phyloP scores from a whole-genome alignment of 2,797 vertebrate genomes.

The Sparus aurata region DNA sequence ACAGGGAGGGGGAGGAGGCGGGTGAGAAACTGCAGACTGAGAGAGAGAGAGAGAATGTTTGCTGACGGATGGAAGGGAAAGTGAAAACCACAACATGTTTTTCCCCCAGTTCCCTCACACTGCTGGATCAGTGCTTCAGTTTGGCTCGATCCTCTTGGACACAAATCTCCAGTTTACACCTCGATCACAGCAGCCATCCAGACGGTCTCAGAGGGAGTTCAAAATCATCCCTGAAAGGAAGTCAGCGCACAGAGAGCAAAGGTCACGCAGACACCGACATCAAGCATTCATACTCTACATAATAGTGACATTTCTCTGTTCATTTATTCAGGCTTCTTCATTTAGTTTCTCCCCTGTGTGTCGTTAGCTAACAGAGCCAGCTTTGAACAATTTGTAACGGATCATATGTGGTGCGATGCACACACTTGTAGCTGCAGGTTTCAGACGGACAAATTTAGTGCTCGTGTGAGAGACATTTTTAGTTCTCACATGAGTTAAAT shows the following conservation, averaged over 20 bases:
- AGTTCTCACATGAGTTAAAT: background rate
- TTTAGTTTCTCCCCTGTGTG: background rate
- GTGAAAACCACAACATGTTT: constrained; percentile 45
- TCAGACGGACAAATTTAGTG: background rate
- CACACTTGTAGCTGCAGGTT: background rate
- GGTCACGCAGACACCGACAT: background rate
- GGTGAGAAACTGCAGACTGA: background rate
- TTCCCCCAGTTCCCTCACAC: constrained; percentile 19
- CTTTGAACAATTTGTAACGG: background rate
- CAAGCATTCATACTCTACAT: background rate
- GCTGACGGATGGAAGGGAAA: constrained; percentile 23
- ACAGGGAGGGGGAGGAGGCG: constrained; percentile 1
- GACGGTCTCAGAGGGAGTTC: background rate
- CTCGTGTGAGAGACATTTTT: background rate
- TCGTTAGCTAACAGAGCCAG: background rate
- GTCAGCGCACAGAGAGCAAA: constrained; percentile 22
- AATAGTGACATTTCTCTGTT: background rate
- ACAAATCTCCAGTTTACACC: constrained; percentile 20
- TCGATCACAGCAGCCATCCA: background rate
- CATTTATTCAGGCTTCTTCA: background rate
- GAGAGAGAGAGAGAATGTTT: constrained; percentile 14
- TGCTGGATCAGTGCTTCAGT: constrained; percentile 30
- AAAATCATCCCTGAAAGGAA: constrained; percentile 11
- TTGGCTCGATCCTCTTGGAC: constrained; percentile 1
- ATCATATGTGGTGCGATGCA: background rate